A percentile compares a stretch with the other conserved stretches of the same genome.
Conservation (phyloP, 2,888 invertebrate species). For the Chrysolina oricalcia region DNA sequence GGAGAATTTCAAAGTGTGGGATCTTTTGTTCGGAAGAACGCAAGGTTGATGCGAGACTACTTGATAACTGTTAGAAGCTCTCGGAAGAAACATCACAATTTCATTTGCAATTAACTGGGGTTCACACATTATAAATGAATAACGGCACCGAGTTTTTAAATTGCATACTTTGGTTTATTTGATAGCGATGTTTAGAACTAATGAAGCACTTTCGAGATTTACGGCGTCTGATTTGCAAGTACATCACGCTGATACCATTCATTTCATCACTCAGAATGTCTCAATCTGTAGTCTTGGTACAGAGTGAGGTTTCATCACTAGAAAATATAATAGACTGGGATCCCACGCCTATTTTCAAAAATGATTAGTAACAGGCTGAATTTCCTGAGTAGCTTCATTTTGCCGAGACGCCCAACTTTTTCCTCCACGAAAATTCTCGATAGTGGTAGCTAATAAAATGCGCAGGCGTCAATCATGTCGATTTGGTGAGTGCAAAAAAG, state of each 20-base stretch:
- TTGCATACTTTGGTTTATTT: constrained; percentile 27
- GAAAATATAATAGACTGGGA: no score
- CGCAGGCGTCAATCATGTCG: no score
- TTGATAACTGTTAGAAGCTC: constrained; percentile 60
- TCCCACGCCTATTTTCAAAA: no score
- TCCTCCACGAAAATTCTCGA: no score
- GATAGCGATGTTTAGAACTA: constrained; percentile 41
- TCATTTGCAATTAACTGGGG: constrained; percentile 65
- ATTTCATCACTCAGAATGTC: neutral
- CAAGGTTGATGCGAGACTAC: constrained; percentile 61
- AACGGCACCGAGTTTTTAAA: constrained; percentile 61
- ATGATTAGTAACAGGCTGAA: no score
- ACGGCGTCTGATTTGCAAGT: neutral
- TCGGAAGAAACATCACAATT: constrained; percentile 65
- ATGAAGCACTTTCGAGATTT: constrained; percentile 26
- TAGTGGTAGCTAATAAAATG: no score
- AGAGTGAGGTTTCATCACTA: no score
- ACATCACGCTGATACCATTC: neutral
- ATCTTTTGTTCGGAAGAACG: constrained; percentile 64
- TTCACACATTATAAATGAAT: constrained; percentile 68
- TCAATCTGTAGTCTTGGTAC: constrained; percentile 16
- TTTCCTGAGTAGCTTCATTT: no score
- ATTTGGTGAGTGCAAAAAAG: no score
- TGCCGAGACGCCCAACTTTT: no score
- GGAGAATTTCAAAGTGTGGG: constrained; percentile 65